These are phyloP conservation scores for Drosophila malerkotliana DNA, from an alignment of 1,140 invertebrate genomes.

Conservation along the genomic window DNA sequence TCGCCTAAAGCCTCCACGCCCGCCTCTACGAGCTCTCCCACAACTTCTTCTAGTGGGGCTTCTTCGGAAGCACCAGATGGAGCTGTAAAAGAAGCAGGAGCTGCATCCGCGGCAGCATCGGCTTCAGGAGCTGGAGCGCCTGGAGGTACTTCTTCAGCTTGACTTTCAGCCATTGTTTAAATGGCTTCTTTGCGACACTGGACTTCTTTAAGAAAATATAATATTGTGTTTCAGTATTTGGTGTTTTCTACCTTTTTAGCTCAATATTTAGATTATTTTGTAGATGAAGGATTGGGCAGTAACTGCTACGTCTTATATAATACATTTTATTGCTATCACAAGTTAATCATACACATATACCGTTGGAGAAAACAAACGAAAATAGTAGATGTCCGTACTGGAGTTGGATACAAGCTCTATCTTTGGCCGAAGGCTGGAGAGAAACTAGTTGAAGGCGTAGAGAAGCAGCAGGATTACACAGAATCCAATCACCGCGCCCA, in stretches of 20 bases:
- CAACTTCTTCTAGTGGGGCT: not conserved
- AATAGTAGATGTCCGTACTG: slow-evolving; percentile 39
- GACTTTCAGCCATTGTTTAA: slow-evolving; percentile 16
- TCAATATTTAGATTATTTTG: not conserved
- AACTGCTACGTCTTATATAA: slow-evolving; percentile 32
- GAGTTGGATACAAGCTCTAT: slow-evolving; percentile 40
- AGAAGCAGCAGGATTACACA: slow-evolving; percentile 95
- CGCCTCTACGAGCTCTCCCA: not conserved
- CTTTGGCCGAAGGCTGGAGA: slow-evolving; percentile 44
- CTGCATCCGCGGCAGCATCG: not conserved
- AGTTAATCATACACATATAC: slow-evolving; percentile 74
- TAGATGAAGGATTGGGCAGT: slow-evolving; percentile 1
- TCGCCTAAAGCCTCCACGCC: not conserved
- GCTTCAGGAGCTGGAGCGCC: not conserved
- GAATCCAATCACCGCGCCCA: slow-evolving; percentile 92
- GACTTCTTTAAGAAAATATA: not conserved
- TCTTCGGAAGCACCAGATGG: not conserved
- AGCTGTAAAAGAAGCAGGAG: not conserved
- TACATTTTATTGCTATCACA: slow-evolving; percentile 79
- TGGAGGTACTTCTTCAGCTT: not conserved
- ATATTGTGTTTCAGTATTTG: not conserved
- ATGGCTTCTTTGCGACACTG: not conserved
- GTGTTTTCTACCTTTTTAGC: not conserved
- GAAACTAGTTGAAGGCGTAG: slow-evolving; percentile 88
- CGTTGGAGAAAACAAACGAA: slow-evolving; percentile 47